Base-by-base conservation (phyloP, 2,888 invertebrate species). In the Meganola albula region DNA sequence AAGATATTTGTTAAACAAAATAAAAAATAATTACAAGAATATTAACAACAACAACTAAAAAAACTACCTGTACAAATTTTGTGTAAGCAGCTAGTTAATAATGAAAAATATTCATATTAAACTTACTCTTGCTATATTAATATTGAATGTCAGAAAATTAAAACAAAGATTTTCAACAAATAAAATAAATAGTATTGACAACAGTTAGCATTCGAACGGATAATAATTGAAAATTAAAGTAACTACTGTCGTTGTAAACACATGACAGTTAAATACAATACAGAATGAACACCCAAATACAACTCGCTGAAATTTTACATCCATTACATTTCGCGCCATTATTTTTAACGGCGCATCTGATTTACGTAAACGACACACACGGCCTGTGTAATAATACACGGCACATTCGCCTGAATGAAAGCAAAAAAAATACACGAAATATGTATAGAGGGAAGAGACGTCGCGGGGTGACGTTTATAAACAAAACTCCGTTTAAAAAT, bases 401-500 rank as follows among this genome's bases (percentile, higher is more conserved):
- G 37, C 34, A 40, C 41, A 34, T 24, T 35, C 40, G 25, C 18
- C 14, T 11, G 37, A 44, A 51, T 43, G 42, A 42, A 48, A 48
- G 46, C 48, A 49, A 55, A 47, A 47, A 36, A 34, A 32, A 24
- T 12, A 40, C 32, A 31, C 31, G 47, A 39, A n/a, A n/a, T n/a
- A n/a, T n/a, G n/a, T 44, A 50, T 59, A 56, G 57, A 45, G 39
- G 31, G 35, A 43, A 50, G 59, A 60, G 60, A 67, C 58, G 56
- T 59, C 45, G 45, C n/a, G n/a, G n/a, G n/a, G n/a, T 48, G 63
- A 55, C 57, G 64, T 65, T 71, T 67, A 71, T 74, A 72, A 74
- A 53, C 53, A 55, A 73, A 77, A 74, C 63, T 63, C 54, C 60
- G 64, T 69, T 70, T 69, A 52, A 68, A 69, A 76, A 70, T 62